Percentiles rank a stretch among this genome's conserved stretches.
Conservation (phyloP, 1,140 invertebrate genomes). For the Ips typographus region DNA sequence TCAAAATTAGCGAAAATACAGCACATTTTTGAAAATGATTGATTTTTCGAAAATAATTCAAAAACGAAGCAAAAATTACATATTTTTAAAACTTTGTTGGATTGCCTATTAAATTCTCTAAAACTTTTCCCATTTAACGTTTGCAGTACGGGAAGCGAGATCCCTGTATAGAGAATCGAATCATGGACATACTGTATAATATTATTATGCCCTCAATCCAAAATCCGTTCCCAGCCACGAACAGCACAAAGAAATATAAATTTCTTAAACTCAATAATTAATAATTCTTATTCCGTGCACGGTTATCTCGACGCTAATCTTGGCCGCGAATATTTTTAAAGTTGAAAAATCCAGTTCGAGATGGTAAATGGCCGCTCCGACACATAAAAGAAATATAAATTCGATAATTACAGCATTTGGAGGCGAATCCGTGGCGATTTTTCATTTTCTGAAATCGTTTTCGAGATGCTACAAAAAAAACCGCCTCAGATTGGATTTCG, state of each 20-base stretch:
- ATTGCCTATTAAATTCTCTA: too few relatives aligned
- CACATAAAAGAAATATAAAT: conserved; percentile 35
- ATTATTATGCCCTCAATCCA: conserved; percentile 23
- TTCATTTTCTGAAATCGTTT: conserved; percentile 31
- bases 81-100: too few relatives aligned
- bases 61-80: too few relatives aligned
- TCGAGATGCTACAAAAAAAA: conserved; percentile 15
- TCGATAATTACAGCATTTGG: conserved; percentile 33
- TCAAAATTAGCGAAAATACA: too few relatives aligned
- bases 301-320: conserved; percentile 33
- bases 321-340: conserved; percentile 25
- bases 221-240: conserved; percentile 16
- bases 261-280: conserved; percentile 37
- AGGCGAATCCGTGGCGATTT: conserved; percentile 28
- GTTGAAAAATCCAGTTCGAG: conserved; percentile 34
- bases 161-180: too few relatives aligned
- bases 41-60: too few relatives aligned
- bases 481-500: conserved; percentile 14
- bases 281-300: conserved; percentile 36
- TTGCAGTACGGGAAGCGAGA: too few relatives aligned
- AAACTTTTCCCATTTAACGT: too few relatives aligned
- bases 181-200: too few relatives aligned
- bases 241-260: conserved; percentile 36
- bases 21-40: too few relatives aligned
- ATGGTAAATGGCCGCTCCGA: conserved; percentile 27